These are phyloP conservation scores for Cheiracanthium punctorium DNA, from an alignment of 2,888 invertebrate species.

Conservation along the genomic window DNA sequence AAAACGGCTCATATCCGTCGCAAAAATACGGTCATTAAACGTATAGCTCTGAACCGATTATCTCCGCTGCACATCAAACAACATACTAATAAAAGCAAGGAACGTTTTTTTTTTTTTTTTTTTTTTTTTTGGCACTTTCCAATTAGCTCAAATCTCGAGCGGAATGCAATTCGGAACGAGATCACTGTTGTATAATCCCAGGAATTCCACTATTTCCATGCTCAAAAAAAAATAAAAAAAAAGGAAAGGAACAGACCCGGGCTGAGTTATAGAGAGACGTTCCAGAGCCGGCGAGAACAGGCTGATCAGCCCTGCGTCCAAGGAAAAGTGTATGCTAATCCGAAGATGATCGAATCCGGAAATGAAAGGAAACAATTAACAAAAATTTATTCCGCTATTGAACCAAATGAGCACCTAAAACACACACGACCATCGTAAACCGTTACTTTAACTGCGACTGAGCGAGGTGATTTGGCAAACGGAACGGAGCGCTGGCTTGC, in stretches of 20 bases:
- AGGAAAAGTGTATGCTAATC: constrained; percentile 30
- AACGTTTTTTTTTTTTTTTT: too few relatives aligned
- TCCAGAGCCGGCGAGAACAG: too few relatives aligned
- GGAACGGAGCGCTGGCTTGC: constrained; percentile 29
- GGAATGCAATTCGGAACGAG: not conserved
- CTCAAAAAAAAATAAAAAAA: too few relatives aligned
- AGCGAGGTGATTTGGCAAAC: constrained; percentile 43
- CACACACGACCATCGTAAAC: constrained; percentile 26
- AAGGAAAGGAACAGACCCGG: not conserved
- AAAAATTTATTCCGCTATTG: constrained; percentile 45
- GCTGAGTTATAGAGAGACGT: not conserved
- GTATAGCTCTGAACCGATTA: not conserved
- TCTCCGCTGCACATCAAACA: not conserved
- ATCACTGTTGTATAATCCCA: not conserved
- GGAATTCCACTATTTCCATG: constrained; percentile 1
- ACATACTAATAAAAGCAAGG: not conserved
- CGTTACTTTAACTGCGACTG: constrained; percentile 57
- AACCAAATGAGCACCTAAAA: constrained; percentile 27
- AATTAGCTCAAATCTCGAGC: constrained; percentile 4
- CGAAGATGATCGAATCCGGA: not conserved
- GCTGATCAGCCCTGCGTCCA: not conserved
- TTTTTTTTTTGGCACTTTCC: not conserved
- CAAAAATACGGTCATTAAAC: too few relatives aligned
- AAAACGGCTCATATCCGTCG: too few relatives aligned
- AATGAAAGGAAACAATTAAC: constrained; percentile 9